Base-by-base conservation (phyloP, 2,113 vertebrate genomes). In the Struthidea cinerea region DNA sequence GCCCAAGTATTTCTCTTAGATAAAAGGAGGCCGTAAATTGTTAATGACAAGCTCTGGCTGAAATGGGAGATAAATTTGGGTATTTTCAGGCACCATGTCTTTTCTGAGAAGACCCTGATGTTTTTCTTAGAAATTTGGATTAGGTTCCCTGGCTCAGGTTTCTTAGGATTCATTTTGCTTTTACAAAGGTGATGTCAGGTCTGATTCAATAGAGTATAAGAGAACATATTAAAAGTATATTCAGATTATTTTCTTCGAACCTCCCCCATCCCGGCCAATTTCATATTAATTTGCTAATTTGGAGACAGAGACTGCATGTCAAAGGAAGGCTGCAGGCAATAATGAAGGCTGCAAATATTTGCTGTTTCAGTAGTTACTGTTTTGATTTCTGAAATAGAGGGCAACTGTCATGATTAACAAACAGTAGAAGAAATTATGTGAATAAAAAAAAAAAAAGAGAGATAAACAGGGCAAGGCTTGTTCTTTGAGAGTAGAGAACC, bases 251-350 rank as follows among this genome's bases (percentile, higher is more conserved):
- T 94, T 44, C n/a, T 76, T 64, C 57, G n/a, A 64, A 26, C 37
- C 16, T 87, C 87, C n/a, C 14, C 20, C 10, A 73, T 73, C 35
- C 44, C 81, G 57, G 35, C 8, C 50, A 89, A 44, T 82, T 91
- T 68, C 44, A 89, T 21, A 71, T 90, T 88, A 47, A 52, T 92
- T 79, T 68, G 37, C 47, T 93, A 91, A 75, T 91, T 82, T 87
- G 63, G 74, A 94, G 76, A 71, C 44, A 64, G 19, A 42, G 32
- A 78, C 44, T 87, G n/a, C n/a, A 11, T 55, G 61, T 61, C 74
- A 87, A 76, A 93, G 57, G 55, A 89, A 61, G 42, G 44, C 70
- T 83, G 46, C 42, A 89, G 78, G 67, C 39, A 85, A 22, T 53
- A 93, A 64, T 32, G 81, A 91, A 84, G 26, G 8, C 47, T 81